These are phyloP conservation scores for Flabesymbios commensalis DNA, from an alignment of 2,888 invertebrate species.

Conservation along the genomic window DNA sequence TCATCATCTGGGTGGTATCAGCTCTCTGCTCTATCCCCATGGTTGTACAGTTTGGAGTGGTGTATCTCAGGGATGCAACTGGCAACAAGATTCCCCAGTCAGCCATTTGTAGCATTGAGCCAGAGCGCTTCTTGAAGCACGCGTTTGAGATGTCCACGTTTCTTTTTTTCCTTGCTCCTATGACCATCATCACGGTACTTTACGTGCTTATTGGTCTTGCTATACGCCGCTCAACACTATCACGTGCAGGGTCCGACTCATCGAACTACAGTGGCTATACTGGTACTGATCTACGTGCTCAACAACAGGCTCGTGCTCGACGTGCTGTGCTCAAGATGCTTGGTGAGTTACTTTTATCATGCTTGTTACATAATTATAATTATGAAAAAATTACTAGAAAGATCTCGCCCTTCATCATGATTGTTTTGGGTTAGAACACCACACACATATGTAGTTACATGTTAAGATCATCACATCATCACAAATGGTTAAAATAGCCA, in stretches of 20 bases:
- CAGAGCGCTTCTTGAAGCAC: slow-evolving; percentile 41
- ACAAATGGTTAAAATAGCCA: too few relatives aligned
- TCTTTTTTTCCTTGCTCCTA: slow-evolving; percentile 83
- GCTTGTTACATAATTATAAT: not conserved
- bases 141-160: slow-evolving; percentile 70
- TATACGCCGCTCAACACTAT: slow-evolving; percentile 35
- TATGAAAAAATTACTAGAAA: too few relatives aligned
- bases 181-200: slow-evolving; percentile 81
- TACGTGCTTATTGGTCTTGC: slow-evolving; percentile 66
- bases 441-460: too few relatives aligned
- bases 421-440: too few relatives aligned
- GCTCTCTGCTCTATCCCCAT: slow-evolving; percentile 70
- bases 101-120: slow-evolving; percentile 68
- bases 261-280: slow-evolving; percentile 10
- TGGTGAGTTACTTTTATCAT: slow-evolving; percentile 62
- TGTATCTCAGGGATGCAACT: slow-evolving; percentile 48
- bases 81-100: slow-evolving; percentile 64
- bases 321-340: slow-evolving; percentile 67
- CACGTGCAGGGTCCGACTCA: slow-evolving; percentile 18
- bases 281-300: slow-evolving; percentile 16
- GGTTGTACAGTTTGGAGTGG: slow-evolving; percentile 74
- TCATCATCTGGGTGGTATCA: slow-evolving; percentile 80
- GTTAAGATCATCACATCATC: too few relatives aligned
- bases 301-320: slow-evolving; percentile 46
- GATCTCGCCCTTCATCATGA: too few relatives aligned